Percentiles rank a stretch among this genome's conserved stretches.
Evolutionary conservation across 2,113 vertebrate species (phyloP).

Genomic region (Epinephelus moara): DNA sequence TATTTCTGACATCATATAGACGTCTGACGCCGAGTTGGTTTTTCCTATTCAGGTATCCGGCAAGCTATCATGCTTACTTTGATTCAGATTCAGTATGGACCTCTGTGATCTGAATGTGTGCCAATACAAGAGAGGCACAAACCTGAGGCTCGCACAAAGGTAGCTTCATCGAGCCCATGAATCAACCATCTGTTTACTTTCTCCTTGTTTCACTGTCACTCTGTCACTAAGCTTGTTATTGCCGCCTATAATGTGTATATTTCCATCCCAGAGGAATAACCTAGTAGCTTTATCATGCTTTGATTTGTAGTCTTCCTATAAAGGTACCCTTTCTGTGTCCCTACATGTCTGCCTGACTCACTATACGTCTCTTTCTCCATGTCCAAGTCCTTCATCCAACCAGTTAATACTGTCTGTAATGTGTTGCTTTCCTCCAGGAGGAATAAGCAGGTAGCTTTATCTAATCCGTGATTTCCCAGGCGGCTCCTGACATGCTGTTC

Average conservation of each 20-base stretch:
- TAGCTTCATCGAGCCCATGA: not conserved
- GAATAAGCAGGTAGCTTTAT: slow-evolving; percentile 52
- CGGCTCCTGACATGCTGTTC: slow-evolving; percentile 28
- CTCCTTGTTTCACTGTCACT: not conserved
- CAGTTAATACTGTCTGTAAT: slow-evolving; percentile 45
- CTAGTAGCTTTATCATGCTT: slow-evolving; percentile 3
- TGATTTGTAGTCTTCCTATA: slow-evolving; percentile 4
- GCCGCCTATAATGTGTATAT: not conserved
- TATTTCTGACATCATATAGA: too few relatives aligned
- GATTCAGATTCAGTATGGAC: too few relatives aligned
- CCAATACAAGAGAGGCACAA: not conserved
- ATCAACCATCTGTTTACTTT: not conserved
- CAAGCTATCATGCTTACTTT: too few relatives aligned
- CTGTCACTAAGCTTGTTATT: not conserved
- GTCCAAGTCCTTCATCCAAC: slow-evolving; percentile 18
- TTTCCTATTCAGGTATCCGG: too few relatives aligned
- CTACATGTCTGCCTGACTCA: slow-evolving; percentile 22
- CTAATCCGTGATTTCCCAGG: slow-evolving; percentile 57
- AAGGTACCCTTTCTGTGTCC: not conserved
- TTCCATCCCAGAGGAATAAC: slow-evolving; percentile 9
- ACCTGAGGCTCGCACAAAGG: not conserved
- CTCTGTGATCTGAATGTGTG: not conserved
- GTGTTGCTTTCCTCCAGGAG: slow-evolving; percentile 24
- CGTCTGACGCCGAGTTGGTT: too few relatives aligned
- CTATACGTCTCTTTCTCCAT: slow-evolving; percentile 18